These are phyloP conservation scores for Acanthornis magna DNA, from an alignment of 2,797 vertebrate genomes.

Conservation along the genomic window DNA sequence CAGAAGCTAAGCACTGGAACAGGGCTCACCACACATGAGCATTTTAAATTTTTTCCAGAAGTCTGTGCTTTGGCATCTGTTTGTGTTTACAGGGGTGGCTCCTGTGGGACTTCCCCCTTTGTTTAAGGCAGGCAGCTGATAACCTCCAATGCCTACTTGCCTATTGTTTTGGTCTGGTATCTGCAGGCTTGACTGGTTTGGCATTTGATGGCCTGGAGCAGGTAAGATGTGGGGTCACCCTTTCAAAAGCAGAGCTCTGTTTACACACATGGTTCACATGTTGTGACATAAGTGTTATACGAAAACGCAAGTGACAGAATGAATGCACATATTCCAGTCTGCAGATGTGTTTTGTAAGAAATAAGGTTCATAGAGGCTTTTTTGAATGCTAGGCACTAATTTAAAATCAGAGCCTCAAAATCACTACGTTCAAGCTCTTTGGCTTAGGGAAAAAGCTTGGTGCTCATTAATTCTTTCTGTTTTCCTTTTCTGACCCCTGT, in stretches of 20 bases:
- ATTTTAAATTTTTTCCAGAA: neutral
- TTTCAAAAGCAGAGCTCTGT: neutral
- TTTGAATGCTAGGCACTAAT: neutral
- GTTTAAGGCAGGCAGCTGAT: neutral
- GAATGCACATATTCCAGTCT: neutral
- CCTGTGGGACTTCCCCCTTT: neutral
- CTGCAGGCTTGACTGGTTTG: neutral
- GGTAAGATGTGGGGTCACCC: neutral
- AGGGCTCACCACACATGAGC: neutral
- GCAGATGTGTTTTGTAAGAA: neutral
- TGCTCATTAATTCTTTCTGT: neutral
- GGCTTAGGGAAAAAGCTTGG: neutral
- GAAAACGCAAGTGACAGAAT: neutral
- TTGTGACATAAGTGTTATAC: neutral
- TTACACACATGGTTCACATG: neutral
- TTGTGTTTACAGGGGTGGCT: neutral
- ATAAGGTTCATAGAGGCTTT: neutral
- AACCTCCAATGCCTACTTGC: neutral
- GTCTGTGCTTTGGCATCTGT: neutral
- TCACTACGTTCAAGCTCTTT: neutral
- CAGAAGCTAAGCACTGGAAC: neutral
- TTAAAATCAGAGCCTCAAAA: neutral
- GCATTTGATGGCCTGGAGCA: neutral
- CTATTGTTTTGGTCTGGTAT: neutral
- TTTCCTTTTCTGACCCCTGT: neutral